phyloP scores from a whole-genome alignment of 2,888 invertebrate genomes.

The Cyaniris semiargus region DNA sequence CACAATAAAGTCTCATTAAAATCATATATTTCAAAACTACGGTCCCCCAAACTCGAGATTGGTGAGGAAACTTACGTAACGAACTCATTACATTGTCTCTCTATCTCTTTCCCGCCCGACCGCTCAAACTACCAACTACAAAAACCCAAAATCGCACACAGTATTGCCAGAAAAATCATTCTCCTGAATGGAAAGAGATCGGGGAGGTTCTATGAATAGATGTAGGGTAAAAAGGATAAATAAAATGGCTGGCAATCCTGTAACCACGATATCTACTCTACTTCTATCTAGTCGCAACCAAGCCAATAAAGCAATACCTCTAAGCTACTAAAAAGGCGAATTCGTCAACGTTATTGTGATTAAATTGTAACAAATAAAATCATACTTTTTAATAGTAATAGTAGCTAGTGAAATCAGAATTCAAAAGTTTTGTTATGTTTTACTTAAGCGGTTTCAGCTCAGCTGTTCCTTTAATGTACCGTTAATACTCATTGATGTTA shows the following conservation, averaged over 20 bases:
- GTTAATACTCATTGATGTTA: background rate
- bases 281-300: constrained; percentile 32
- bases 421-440: background rate
- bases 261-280: constrained; percentile 34
- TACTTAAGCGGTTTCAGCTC: constrained; percentile 7
- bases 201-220: background rate
- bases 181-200: background rate
- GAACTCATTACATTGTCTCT: constrained; percentile 10
- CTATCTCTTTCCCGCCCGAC: constrained; percentile 50
- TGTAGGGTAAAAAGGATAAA: background rate
- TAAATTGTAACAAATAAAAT: constrained; percentile 6
- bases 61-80: constrained; percentile 31
- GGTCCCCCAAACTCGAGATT: constrained; percentile 37
- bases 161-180: constrained; percentile 19
- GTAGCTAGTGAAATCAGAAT: background rate
- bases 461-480: background rate
- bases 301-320: constrained; percentile 38
- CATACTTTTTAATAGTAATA: background rate
- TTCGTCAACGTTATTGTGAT: background rate
- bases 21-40: constrained; percentile 47
- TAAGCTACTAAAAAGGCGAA: constrained; percentile 34
- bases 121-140: constrained; percentile 52
- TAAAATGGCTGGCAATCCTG: constrained; percentile 6
- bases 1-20: constrained; percentile 67
- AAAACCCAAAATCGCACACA: constrained; percentile 37